Conservation (phyloP, 2,113 vertebrate species). For the cattle (Bos taurus) region DNA sequence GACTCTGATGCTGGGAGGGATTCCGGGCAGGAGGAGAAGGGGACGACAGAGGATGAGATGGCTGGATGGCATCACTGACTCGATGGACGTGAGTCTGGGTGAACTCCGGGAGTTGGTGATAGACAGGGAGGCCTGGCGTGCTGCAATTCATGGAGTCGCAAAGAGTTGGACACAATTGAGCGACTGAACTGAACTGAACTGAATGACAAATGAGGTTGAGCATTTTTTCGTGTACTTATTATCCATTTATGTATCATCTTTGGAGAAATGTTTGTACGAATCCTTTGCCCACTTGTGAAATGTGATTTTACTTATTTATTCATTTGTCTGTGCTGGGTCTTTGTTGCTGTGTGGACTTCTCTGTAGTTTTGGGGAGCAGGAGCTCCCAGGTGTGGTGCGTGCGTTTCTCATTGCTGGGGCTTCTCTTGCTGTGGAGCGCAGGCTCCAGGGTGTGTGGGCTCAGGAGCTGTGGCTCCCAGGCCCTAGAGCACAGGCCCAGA, state of each 20-base stretch:
- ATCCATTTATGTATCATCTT: neutral
- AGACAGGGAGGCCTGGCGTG: too few relatives aligned
- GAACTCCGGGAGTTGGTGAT: too few relatives aligned
- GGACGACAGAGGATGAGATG: too few relatives aligned
- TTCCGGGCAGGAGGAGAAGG: too few relatives aligned
- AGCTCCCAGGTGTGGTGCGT: fast-evolving
- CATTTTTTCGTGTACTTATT: neutral
- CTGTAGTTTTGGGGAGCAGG: neutral
- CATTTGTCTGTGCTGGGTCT: neutral
- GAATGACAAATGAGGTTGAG: neutral
- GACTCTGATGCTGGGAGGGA: too few relatives aligned
- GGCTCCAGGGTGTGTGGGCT: neutral
- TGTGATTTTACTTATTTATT: fast-evolving
- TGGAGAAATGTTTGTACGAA: neutral
- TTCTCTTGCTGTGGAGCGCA: neutral
- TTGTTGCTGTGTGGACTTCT: neutral
- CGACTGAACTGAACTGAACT: too few relatives aligned
- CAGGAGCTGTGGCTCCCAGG: neutral
- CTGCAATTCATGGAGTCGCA: too few relatives aligned
- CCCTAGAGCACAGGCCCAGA: neutral
- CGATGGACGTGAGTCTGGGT: too few relatives aligned
- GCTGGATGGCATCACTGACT: too few relatives aligned
- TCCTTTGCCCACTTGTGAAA: neutral
- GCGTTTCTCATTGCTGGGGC: fast-evolving
- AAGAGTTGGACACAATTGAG: too few relatives aligned